A percentile compares a stretch with the other conserved stretches of the same genome.
Evolutionary conservation across 1,140 invertebrate species (phyloP).

Genomic region (Danaus plexippus): DNA sequence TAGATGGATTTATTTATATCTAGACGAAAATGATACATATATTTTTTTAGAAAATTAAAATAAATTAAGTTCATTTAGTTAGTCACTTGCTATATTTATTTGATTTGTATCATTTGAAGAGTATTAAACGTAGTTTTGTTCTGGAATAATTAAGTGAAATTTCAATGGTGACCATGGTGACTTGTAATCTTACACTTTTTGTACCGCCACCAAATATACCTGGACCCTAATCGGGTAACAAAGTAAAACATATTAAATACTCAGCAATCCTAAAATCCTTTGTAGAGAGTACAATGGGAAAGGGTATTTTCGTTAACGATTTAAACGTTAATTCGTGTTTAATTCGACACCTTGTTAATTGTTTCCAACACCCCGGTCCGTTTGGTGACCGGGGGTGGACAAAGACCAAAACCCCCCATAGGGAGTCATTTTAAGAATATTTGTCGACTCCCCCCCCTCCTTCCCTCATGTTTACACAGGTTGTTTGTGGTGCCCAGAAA

Average conservation of each 20-base stretch:
- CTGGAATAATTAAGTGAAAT: not conserved
- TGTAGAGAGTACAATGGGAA: slow-evolving; percentile 66
- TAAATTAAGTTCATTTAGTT: no score
- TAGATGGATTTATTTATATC: no score
- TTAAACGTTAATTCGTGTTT: slow-evolving; percentile 68
- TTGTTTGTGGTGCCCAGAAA: slow-evolving; percentile 69
- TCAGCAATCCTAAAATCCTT: slow-evolving; percentile 67
- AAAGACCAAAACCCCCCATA: slow-evolving; percentile 42
- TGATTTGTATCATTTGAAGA: no score
- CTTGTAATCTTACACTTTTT: not conserved
- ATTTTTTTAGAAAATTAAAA: no score
- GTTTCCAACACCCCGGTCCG: slow-evolving; percentile 64
- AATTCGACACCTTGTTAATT: slow-evolving; percentile 72
- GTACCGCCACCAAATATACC: slow-evolving; percentile 22
- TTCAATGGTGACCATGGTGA: slow-evolving; percentile 6
- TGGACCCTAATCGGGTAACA: slow-evolving; percentile 55
- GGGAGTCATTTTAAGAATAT: slow-evolving; percentile 71
- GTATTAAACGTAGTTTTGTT: no score
- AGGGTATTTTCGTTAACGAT: slow-evolving; percentile 67
- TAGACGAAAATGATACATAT: no score
- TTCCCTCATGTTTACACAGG: slow-evolving; percentile 55
- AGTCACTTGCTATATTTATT: no score
- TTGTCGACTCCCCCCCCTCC: slow-evolving; percentile 44
- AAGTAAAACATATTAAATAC: slow-evolving; percentile 66
- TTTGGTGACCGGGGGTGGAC: slow-evolving; percentile 60